Evolutionary conservation across 2,888 invertebrate species (phyloP), one percentile per base, ranked within the genome.

Genomic region (Cantharis nigra): DNA sequence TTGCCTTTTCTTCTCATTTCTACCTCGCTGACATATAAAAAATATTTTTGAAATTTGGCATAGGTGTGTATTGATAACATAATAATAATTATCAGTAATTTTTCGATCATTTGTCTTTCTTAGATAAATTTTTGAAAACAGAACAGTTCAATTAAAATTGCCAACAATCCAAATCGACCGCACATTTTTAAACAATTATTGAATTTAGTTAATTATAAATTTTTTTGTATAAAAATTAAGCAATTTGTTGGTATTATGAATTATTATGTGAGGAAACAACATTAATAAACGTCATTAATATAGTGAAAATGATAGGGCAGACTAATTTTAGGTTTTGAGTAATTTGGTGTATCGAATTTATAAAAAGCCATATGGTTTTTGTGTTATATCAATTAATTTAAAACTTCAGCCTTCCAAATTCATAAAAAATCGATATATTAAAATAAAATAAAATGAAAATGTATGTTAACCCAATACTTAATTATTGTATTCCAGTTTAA

Each of bases 281-380:
- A 74, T 74, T 74, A 74, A 74, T 74, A 74, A 69, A 74, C 69
- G 74, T 74, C 74, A 63, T 73, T 69, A 73, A 49, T 73, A 69
- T 63, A 74, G 63, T 70, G 74, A 74, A 74, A 74, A 69, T 70
- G 74, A 74, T 74, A 74, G 74, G 74, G 69, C 62, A 69, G 67
- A 20, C 75, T 75, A 75, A 75, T 75, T 64, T 75, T 23, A 64
- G 75, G 75, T 64, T 49, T 75, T 30, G n/a, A 63, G 63, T 76
- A 76, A 76, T 76, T 76, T 76, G 65, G 69, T 73, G 76, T 76
- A 67, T 73, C 76, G 70, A 76, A 76, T 76, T 76, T 70, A 73
- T 76, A 64, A 76, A 76, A 73, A 30, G 73, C 76, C 76, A 76
- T 76, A 69, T 76, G 76, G 72, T 73, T 73, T 67, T 26, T 75